phyloP scores from a whole-genome alignment of 2,888 invertebrate genomes.

The Trimorus sp. region DNA sequence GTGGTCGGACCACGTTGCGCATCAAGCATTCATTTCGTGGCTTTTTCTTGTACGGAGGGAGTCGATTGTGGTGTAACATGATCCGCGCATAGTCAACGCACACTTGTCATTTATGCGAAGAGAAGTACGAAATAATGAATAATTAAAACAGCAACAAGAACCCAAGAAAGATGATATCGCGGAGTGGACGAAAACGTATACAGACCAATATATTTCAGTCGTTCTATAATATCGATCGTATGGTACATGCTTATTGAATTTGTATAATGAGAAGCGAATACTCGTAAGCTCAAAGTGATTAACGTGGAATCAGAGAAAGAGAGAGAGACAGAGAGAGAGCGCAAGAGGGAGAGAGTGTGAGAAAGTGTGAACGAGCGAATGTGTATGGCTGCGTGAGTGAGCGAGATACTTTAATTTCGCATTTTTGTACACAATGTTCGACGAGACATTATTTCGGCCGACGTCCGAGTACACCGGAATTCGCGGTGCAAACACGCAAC shows the following conservation, averaged over 20 bases:
- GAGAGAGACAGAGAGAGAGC: not conserved
- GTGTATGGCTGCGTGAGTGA: too few species aligned
- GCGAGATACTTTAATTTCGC: conserved; percentile 63
- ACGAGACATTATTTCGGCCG: conserved; percentile 33
- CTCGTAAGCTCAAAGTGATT: conserved; percentile 63
- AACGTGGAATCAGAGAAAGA: conserved; percentile 49
- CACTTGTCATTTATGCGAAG: conserved; percentile 38
- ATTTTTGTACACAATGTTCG: conserved; percentile 64
- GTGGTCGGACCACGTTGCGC: conserved; percentile 35
- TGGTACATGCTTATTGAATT: conserved; percentile 58
- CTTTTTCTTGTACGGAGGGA: conserved; percentile 40
- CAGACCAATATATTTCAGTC: conserved; percentile 56
- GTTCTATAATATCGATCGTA: conserved; percentile 57
- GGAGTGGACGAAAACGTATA: conserved; percentile 23
- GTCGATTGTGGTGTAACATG: conserved; percentile 43
- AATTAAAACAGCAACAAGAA: not conserved
- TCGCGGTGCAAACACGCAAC: conserved; percentile 53
- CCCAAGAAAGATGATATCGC: too few species aligned
- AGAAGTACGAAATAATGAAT: not conserved
- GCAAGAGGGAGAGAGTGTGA: not conserved
- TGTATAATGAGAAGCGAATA: conserved; percentile 55
- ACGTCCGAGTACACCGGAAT: conserved; percentile 54
- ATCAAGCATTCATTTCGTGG: conserved; percentile 41
- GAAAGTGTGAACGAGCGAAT: not conserved
- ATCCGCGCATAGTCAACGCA: conserved; percentile 49